phyloP scores from a whole-genome alignment of 2,888 invertebrate species.

The Drosophila formosana region DNA sequence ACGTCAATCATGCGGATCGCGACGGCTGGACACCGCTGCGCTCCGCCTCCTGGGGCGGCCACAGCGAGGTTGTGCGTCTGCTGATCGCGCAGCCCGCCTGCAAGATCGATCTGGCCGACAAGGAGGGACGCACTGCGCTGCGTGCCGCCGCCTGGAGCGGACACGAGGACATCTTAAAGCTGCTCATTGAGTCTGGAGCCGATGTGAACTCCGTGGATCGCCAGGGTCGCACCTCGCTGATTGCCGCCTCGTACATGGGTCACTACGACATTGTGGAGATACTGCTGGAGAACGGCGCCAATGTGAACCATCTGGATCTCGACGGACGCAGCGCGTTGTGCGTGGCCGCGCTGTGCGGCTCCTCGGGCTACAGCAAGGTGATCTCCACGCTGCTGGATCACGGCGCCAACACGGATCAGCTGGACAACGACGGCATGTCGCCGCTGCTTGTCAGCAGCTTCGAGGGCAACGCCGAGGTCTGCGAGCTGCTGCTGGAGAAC shows the following conservation, averaged over 20 bases:
- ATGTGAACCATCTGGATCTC: constrained; percentile 93
- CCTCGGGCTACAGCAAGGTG: constrained; percentile 89
- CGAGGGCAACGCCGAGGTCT: constrained; percentile 96
- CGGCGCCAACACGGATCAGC: constrained; percentile 92
- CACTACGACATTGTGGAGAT: constrained; percentile 96
- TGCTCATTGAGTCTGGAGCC: constrained; percentile 91
- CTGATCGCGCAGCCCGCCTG: constrained; percentile 91
- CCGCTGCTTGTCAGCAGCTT: constrained; percentile 95
- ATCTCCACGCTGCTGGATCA: constrained; percentile 91
- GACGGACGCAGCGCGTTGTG: constrained; percentile 95
- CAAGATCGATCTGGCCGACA: constrained; percentile 94
- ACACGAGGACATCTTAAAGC: constrained; percentile 93
- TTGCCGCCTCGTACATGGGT: constrained; percentile 98
- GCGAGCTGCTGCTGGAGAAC: constrained; percentile 95
- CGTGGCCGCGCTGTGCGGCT: constrained; percentile 94
- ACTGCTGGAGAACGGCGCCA: constrained; percentile 92
- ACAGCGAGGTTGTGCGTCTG: constrained; percentile 93
- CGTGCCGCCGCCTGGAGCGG: constrained; percentile 98
- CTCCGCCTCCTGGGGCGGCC: constrained; percentile 98
- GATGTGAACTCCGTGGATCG: constrained; percentile 93
- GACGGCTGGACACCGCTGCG: constrained; percentile 96
- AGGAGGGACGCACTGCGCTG: constrained; percentile 94
- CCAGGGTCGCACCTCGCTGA: constrained; percentile 95
- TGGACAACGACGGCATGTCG: constrained; percentile 94
- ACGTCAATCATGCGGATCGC: constrained; percentile 91